Evolutionary conservation across 2,113 vertebrate species (phyloP), one percentile per base, ranked within the genome.

Genomic region (Hydrochoerus hydrochaeris): DNA sequence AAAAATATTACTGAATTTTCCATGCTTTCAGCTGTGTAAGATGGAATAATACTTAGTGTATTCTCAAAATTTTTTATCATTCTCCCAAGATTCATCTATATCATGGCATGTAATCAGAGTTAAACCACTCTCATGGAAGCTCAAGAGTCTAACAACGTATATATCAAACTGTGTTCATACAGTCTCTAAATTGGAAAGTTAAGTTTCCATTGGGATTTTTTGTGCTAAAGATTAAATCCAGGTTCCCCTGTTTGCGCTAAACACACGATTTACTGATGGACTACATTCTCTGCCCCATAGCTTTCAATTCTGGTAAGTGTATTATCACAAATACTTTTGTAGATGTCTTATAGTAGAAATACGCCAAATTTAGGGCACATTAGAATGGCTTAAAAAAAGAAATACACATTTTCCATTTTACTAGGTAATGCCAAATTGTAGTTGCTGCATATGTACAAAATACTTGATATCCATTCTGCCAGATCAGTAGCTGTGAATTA

Each of bases 1-100:
- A 75, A 19, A 90, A 69, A 38, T 44, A 75, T 84, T 90, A 24
- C 52, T 91, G 52, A 73, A 30, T 73, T 83, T 93, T 95, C 35
- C 60, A 89, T 46, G 26, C 58, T 80, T 96, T 90, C 60, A 96
- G n/a, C 32, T 62, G 26, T 80, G 10, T 95, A 75, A 95, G 86
- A 90, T 67, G 16, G 19, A 84, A 63, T 24, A 35, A 83, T 58
- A 69, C 19, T 85, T 62, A 83, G 90, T 83, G 17, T 46, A 84
- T 46, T 91, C 41, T 67, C 2, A 11, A 80, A 62, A 20, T n/a
- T 67, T 85, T 44, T 57, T 73, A 75, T 32, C 7, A 75, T 38
- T 16, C 69, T 83, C 11, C 11, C 44, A 89, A 67, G 11, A 49
- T 73, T 8, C 14, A 65, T 71, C 8, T 26, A 65, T 57, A 41